Percentiles rank a stretch among this genome's conserved stretches.
These are phyloP conservation scores for Campylomormyrus numenius DNA, from an alignment of 2,113 vertebrate genomes.

Conservation along the genomic window DNA sequence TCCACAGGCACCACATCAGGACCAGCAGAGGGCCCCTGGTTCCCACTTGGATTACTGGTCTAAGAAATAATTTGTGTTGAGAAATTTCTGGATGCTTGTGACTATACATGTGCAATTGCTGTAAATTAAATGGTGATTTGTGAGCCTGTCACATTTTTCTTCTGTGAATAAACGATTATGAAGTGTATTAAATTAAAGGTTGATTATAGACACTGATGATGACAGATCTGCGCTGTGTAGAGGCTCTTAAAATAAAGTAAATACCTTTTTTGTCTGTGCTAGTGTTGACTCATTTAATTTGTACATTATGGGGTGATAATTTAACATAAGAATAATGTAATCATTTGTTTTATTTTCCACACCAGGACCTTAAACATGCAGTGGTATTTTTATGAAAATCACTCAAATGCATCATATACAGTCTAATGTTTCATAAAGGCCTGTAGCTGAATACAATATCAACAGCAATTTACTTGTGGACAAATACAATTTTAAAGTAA, in stretches of 20 bases:
- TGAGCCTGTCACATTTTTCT: neutral
- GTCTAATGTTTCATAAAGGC: neutral
- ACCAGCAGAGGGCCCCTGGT: neutral
- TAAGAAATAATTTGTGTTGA: neutral
- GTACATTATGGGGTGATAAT: neutral
- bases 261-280: neutral
- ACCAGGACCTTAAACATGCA: neutral
- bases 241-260: neutral
- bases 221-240: neutral
- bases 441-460: neutral
- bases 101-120: neutral
- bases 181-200: neutral
- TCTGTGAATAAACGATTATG: neutral
- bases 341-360: neutral
- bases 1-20: neutral
- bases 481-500: neutral
- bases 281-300: neutral
- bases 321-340: neutral
- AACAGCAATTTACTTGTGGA: neutral
- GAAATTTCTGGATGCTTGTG: neutral
- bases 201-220: neutral
- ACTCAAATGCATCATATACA: neutral
- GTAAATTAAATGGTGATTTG: neutral
- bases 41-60: neutral
- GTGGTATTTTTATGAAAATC: neutral